Evolutionary conservation across 2,113 vertebrate species (phyloP), one percentile per base, ranked within the genome.

Genomic region (Poecile atricapillus): DNA sequence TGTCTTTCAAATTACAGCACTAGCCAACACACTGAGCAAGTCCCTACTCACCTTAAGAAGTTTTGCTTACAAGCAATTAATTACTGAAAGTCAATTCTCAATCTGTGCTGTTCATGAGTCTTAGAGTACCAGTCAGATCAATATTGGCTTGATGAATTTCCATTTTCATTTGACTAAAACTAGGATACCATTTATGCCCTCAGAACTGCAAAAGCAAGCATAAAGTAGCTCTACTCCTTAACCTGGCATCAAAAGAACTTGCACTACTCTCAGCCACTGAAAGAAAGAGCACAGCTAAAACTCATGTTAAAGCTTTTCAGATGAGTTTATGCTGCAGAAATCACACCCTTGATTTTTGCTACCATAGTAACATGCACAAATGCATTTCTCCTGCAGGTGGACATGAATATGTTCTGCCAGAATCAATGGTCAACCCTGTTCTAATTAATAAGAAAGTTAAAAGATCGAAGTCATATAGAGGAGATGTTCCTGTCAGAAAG

Each of bases 341-440:
- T 35, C 13, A 77, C 6, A 68, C 15, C 30, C 22, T 77, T 75
- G 60, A 21, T 74, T 76, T 87, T 44, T 64, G 39, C 60, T 73
- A 76, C n/a, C 24, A 10, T 2, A 64, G 19, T 95, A 84, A 96
- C 0, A 0, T 39, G 47, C 12, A 33, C n/a, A 49, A 22, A 73
- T 56, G 7, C 18, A 31, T 91, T 96, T 84, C 84, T 80, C 82
- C 93, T 73, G 41, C 68, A 97, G 97, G 92, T 82, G 92, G 91
- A n/a, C 87, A 75, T 17, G 94, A 97, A 76, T 69, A 96, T 20
- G 53, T 78, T 63, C 87, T 87, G 44, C 93, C 81, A 44, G 93
- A 97, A 83, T 79, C 96, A 53, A 95, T 97, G 68, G 64, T 98
- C 67, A 98, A 75, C 25, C 47, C 96, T 15, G 96, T 98, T 47